Evolutionary conservation across 2,888 invertebrate species (phyloP).

Genomic region (Gisinianus flammeolus): DNA sequence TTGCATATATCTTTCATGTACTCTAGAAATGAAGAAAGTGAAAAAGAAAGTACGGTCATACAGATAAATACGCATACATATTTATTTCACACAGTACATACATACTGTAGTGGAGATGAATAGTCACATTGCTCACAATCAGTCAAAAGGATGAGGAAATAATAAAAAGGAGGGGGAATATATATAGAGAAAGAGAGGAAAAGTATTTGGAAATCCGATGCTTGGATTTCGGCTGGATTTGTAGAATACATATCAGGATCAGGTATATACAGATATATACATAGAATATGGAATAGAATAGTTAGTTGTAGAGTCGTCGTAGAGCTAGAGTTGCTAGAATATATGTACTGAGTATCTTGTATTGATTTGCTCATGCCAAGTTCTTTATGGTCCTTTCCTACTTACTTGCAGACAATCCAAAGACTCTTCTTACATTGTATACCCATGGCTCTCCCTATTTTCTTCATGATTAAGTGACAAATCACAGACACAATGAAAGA

Average conservation of each 20-base stretch:
- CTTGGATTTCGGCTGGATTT: neutral
- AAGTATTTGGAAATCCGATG: neutral
- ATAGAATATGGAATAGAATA: neutral
- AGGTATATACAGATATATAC: neutral
- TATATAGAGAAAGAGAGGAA: neutral
- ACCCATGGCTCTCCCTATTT: slow-evolving; percentile 43
- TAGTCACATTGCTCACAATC: no score
- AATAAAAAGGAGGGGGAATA: no score
- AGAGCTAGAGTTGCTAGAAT: neutral
- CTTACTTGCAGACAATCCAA: slow-evolving; percentile 16
- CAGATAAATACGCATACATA: no score
- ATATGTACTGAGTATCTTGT: slow-evolving; percentile 13
- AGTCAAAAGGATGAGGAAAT: no score
- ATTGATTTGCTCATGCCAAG: slow-evolving; percentile 16
- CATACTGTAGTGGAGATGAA: no score
- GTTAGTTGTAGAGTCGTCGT: neutral
- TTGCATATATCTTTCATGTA: no score
- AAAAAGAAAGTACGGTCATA: no score
- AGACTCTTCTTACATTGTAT: neutral
- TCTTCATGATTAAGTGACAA: slow-evolving; percentile 51
- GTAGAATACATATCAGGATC: no score
- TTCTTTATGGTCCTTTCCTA: slow-evolving; percentile 15
- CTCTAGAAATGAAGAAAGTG: no score
- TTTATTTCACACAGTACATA: no score
- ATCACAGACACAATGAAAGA: slow-evolving; percentile 46